Conservation (phyloP, 2,797 vertebrate genomes). For the Uromys caudimaculatus region DNA sequence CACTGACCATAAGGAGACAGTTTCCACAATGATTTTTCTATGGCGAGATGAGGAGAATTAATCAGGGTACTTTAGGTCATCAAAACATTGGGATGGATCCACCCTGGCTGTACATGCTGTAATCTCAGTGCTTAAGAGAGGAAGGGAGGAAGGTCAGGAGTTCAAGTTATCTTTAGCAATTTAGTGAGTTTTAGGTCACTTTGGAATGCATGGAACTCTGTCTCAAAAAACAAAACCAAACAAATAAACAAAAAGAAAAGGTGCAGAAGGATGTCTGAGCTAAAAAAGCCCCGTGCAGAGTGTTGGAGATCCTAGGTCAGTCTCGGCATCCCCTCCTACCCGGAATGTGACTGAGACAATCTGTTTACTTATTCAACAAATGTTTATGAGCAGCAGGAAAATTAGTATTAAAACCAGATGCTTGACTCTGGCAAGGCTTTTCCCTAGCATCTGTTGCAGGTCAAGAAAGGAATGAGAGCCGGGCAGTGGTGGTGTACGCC, state of each 20-base stretch:
- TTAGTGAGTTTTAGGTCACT: neutral
- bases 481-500: too few relatives aligned
- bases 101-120: neutral
- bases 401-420: neutral
- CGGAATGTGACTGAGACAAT: too few relatives aligned
- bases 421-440: neutral
- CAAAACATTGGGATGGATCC: neutral
- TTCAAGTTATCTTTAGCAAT: neutral
- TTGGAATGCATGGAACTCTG: neutral
- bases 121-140: neutral
- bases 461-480: neutral
- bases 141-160: neutral
- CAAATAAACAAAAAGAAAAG: neutral
- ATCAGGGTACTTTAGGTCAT: neutral
- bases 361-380: slow-evolving; percentile 5
- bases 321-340: neutral
- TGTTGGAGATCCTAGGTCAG: neutral
- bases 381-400: neutral
- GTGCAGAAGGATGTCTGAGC: neutral
- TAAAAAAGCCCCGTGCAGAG: too few relatives aligned
- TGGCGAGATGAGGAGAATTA: neutral
- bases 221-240: neutral
- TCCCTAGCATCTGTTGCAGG: neutral
- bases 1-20: neutral
- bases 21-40: neutral